phyloP scores from a whole-genome alignment of 2,113 vertebrate species.

The Macroglossus sobrinus region DNA sequence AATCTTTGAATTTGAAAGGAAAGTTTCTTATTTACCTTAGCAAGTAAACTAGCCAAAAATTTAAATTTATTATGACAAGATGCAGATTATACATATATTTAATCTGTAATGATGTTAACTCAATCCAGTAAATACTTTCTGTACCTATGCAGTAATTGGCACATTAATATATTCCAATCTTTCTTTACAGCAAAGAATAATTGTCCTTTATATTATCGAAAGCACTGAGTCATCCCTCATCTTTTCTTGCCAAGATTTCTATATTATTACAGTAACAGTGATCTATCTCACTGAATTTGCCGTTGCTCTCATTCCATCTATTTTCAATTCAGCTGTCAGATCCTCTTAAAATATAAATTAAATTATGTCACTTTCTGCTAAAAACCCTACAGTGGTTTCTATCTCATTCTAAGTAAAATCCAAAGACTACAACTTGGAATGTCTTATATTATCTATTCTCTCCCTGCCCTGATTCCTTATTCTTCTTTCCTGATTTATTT shows the following conservation, averaged over 20 bases:
- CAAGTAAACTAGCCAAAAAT: not conserved
- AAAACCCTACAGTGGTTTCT: not conserved
- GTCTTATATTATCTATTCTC: not conserved
- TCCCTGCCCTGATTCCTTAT: not conserved
- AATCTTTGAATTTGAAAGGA: not conserved
- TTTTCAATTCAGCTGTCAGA: not conserved
- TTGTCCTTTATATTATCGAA: not conserved
- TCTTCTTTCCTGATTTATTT: not conserved
- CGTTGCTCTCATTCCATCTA: too few relatives aligned
- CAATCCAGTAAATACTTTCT: not conserved
- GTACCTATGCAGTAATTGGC: not conserved
- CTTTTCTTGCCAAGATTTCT: not conserved
- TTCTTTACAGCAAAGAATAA: not conserved
- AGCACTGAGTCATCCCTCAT: not conserved
- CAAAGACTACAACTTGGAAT: not conserved
- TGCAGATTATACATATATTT: not conserved
- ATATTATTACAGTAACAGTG: not conserved
- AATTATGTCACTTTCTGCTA: too few relatives aligned
- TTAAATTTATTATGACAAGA: not conserved
- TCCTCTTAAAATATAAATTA: too few relatives aligned
- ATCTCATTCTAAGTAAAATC: not conserved
- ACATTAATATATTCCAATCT: not conserved
- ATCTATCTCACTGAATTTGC: not conserved
- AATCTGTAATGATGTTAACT: not conserved
- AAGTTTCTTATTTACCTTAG: not conserved